These are phyloP conservation scores for Arremon brunneinucha DNA, from an alignment of 2,797 vertebrate genomes.

Conservation along the genomic window DNA sequence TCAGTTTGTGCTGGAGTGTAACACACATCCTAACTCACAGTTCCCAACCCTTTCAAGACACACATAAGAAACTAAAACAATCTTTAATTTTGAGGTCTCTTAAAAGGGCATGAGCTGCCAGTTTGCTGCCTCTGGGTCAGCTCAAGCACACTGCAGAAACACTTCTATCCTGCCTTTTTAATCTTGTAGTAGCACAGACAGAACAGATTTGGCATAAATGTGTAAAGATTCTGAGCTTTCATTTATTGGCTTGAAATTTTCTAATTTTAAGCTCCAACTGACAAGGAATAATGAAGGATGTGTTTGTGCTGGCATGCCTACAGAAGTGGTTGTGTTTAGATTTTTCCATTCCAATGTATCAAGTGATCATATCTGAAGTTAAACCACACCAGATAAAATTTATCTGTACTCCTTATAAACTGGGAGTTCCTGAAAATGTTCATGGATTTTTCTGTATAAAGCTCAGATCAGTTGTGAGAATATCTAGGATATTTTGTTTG, in stretches of 20 bases:
- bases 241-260: neutral
- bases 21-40: neutral
- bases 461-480: neutral
- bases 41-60: neutral
- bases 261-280: neutral
- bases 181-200: neutral
- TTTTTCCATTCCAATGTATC: neutral
- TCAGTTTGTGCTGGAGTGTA: neutral
- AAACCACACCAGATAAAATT: neutral
- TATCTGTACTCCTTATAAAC: neutral
- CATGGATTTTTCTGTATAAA: neutral
- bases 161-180: neutral
- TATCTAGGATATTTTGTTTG: neutral
- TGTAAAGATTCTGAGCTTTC: neutral
- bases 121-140: neutral
- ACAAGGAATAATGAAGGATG: neutral
- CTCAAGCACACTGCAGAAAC: neutral
- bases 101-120: neutral
- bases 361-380: neutral
- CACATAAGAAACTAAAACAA: neutral
- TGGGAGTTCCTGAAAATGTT: neutral
- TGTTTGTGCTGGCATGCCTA: constrained; percentile 25
- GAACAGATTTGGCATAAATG: neutral
- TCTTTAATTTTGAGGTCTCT: neutral
- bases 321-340: neutral